These are phyloP conservation scores for Malachius bipustulatus DNA, from an alignment of 2,888 invertebrate species.

Conservation along the genomic window DNA sequence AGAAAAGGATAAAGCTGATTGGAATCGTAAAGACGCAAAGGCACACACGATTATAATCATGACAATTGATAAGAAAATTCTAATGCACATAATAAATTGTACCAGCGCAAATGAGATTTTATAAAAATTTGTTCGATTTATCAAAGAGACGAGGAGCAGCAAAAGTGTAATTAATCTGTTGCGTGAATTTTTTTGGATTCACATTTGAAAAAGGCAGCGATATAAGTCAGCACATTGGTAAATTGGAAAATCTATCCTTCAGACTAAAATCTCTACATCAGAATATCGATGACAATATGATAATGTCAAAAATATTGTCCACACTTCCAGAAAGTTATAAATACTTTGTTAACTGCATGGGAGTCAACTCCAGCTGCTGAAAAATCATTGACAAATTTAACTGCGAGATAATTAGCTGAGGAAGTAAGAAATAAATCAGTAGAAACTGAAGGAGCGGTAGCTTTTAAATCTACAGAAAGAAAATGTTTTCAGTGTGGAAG, in stretches of 20 bases:
- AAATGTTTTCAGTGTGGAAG: too few relatives aligned
- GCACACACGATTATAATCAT: too few relatives aligned
- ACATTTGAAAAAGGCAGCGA: constrained; percentile 6
- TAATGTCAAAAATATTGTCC: constrained; percentile 15
- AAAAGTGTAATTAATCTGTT: constrained; percentile 8
- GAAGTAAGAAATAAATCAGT: constrained; percentile 9
- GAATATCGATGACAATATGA: constrained; percentile 13
- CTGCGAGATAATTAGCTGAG: constrained; percentile 11
- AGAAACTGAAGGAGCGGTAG: too few relatives aligned
- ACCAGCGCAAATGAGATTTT: constrained; percentile 7
- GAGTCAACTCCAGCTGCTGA: constrained; percentile 15
- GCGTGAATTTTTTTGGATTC: constrained; percentile 10
- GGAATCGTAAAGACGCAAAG: too few relatives aligned
- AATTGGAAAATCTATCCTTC: constrained; percentile 9
- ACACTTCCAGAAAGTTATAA: constrained; percentile 10
- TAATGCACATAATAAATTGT: constrained; percentile 8
- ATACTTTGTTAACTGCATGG: constrained; percentile 15
- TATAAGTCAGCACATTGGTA: constrained; percentile 10
- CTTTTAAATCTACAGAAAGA: too few relatives aligned
- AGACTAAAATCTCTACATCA: too few relatives aligned
- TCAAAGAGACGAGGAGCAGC: constrained; percentile 6
- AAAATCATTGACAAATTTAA: constrained; percentile 13
- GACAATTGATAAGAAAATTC: background rate
- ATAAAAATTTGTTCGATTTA: background rate
- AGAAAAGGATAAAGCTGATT: too few relatives aligned